Base-by-base conservation (phyloP, 2,113 vertebrate species). In the Callipepla californica region DNA sequence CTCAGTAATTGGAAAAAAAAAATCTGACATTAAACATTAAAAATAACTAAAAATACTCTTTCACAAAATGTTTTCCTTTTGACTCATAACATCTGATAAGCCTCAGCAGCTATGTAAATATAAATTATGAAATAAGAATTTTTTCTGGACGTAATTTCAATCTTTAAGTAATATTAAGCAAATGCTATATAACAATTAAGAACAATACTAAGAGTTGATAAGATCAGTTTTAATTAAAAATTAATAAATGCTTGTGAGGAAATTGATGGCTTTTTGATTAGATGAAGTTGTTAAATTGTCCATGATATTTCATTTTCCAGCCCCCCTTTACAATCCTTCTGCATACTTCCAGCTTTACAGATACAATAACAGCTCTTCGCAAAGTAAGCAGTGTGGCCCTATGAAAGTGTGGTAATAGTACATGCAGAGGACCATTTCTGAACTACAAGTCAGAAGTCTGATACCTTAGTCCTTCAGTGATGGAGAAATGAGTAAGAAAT, bases 51-150 rank as follows among this genome's bases (percentile, higher is more conserved):
- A 88, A 86, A 53, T 70, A 7, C 6, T 5, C 13, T 48, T 81
- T 78, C 25, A 48, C 18, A 68, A 20, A 66, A 7, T 0, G 0
- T 5, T 42, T 61, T 65, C 47, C 9, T 72, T 66, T 47, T 63
- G 34, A 59, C 13, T 82, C 23, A 50, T 53, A 68, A 82, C 76
- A 61, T 25, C 53, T 83, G 34, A 61, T 44, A 65, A 55, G 9
- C 2, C 7, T 53, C 20, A 53, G 6, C 11, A 84, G 20, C 55
- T 40, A 36, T 26, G 58, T 34, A 9, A 66, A 76, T 68, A 32
- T 1, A 40, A 85, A 87, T 47, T 48, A 74, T 11, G 0, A 62
- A 48, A 13, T 32, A 40, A 23, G 3, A 53, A 17, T 36, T 8
- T 47, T 26, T 17, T 84, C 72, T 77, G 4, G 7, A 30, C 1